A percentile compares a stretch with the other conserved stretches of the same genome.
Conservation (phyloP, 2,888 invertebrate genomes). For the Adineta ricciae region DNA sequence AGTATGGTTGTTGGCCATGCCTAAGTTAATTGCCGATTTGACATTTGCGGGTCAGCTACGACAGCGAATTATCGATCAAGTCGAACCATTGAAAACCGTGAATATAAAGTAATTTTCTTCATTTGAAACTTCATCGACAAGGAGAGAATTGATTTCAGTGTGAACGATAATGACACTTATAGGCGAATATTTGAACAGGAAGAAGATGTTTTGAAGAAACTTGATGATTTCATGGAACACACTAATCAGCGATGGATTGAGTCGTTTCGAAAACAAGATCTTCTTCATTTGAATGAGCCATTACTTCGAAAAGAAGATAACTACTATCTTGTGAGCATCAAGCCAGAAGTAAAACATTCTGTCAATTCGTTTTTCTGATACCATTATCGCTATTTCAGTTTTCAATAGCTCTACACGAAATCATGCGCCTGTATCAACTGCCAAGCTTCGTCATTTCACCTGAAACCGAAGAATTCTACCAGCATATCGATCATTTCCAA, state of each 20-base stretch:
- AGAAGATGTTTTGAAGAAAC: slow-evolving; percentile 61
- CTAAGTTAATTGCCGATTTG: background rate
- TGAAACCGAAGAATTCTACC: slow-evolving; percentile 63
- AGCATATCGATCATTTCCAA: slow-evolving; percentile 65
- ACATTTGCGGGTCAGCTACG: slow-evolving; percentile 57
- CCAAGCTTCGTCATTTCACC: slow-evolving; percentile 57
- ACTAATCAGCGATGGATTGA: slow-evolving; percentile 68
- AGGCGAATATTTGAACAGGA: slow-evolving; percentile 63
- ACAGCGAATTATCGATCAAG: slow-evolving; percentile 47
- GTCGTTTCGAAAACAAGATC: slow-evolving; percentile 63
- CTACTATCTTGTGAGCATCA: slow-evolving; percentile 71
- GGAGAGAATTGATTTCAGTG: slow-evolving; percentile 37
- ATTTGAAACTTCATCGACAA: background rate
- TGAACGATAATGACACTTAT: slow-evolving; percentile 64
- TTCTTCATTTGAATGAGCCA: slow-evolving; percentile 65
- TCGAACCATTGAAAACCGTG: slow-evolving; percentile 67
- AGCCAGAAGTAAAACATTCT: slow-evolving; percentile 65
- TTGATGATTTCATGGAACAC: slow-evolving; percentile 63
- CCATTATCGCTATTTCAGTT: slow-evolving; percentile 55
- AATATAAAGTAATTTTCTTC: slow-evolving; percentile 60
- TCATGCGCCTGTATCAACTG: slow-evolving; percentile 66
- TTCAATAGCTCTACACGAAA: slow-evolving; percentile 72
- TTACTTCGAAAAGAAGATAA: slow-evolving; percentile 56
- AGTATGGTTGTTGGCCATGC: background rate
- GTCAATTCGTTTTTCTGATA: too few species aligned